These are phyloP conservation scores for Caenorhabditis zanzibari DNA, from an alignment of 2,888 invertebrate genomes.

Conservation along the genomic window DNA sequence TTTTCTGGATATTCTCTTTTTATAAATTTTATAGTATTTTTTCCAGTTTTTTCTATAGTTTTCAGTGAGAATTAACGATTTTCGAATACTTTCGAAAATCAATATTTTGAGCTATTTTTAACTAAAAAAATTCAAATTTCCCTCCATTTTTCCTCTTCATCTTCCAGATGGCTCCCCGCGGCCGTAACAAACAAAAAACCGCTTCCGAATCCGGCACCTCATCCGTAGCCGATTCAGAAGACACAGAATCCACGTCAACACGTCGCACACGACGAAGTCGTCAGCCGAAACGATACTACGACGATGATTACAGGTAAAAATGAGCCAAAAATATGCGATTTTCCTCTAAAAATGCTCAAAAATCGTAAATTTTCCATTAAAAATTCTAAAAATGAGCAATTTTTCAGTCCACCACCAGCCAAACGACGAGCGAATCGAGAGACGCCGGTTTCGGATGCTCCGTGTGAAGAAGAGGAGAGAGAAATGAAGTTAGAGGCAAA, in stretches of 20 bases:
- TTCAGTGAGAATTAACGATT: constrained; percentile 5
- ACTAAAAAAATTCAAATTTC: not conserved
- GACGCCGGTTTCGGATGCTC: constrained; percentile 26
- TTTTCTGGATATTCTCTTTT: constrained; percentile 3
- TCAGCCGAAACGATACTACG: constrained; percentile 53
- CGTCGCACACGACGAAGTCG: constrained; percentile 53
- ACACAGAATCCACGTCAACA: not conserved
- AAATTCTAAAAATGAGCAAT: no score
- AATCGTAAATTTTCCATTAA: no score
- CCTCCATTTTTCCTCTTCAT: not conserved
- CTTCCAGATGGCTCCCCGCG: constrained; percentile 55
- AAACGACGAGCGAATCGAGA: constrained; percentile 23
- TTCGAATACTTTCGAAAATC: constrained; percentile 41
- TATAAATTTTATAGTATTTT: not conserved
- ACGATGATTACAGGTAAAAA: constrained; percentile 41
- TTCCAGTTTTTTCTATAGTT: not conserved
- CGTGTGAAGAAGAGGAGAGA: constrained; percentile 2
- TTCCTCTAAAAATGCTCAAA: no score
- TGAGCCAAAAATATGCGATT: no score
- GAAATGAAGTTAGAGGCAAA: not conserved
- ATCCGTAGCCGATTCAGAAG: constrained; percentile 14
- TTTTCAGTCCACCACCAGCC: constrained; percentile 16
- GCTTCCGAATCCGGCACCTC: constrained; percentile 31
- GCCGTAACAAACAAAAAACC: constrained; percentile 31
- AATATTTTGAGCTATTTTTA: not conserved